Evolutionary conservation across 1,140 invertebrate species (phyloP), one percentile per base, ranked within the genome.

Genomic region (Coelopa frigida): DNA sequence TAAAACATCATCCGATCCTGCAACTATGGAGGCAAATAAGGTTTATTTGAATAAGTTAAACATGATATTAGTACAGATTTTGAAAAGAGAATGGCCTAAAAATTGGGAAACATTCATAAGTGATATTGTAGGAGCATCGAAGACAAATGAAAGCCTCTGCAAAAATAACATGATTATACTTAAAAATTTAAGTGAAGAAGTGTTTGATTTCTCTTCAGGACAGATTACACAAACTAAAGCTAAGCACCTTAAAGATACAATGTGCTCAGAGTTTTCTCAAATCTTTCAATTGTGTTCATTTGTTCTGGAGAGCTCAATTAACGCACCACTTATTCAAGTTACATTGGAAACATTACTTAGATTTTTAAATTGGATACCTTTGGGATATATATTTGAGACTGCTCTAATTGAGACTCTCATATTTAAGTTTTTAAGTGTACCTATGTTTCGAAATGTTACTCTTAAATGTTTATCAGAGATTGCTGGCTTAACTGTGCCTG

Each of bases 81-180:
- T 99, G 52, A 99, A 99, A 73, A 78, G 95, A 60, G 97, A 99
- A 73, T 99, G 97, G 97, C 97, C 97, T 36, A 94, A 95, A 64
- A 97, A 99, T 69, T 99, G 97, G 97, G 91, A 97, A 61, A 89
- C 90, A 5, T 99, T 99, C 70, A 99, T 99, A 51, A 83, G 87
- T 61, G 97, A 99, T 63, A 99, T 99, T 72, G 95, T 99, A 40
- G 95, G 95, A 29, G 92, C 95, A 11, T 96, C 92, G 64, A 98
- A 98, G 75, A 98, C 94, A 11, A 98, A 98, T 69, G 96, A 99
- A 72, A 92, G 89, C 58, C 78, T 99, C 7, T 99, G 97, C 77
- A 94, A 98, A 73, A 99, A 99, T 70, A 99, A 99, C 63, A 98
- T 99, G 94, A 85, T 85, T 14, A 99, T 99, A 59, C 73, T 99